Evolutionary conservation across 2,797 vertebrate genomes (phyloP), one percentile per base, ranked within the genome.

Genomic region (Onychomys arenicola): DNA sequence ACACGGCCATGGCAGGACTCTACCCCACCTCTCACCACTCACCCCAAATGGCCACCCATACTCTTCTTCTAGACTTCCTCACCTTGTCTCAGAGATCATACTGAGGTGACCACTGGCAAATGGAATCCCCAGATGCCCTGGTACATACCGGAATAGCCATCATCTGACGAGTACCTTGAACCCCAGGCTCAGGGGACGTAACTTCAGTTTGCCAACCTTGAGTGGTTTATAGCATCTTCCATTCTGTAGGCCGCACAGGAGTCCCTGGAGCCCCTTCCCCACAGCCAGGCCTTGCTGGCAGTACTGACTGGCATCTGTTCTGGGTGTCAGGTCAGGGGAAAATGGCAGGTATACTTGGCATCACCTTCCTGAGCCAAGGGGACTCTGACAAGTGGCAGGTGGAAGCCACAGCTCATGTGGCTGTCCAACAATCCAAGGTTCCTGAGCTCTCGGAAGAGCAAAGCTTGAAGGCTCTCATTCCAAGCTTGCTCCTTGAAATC

Each of bases 271-370:
- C 17, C 4, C 59, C 17, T 65, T 52, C 57, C 29, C 63, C 8
- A 14, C 16, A 32, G 46, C 49, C 78, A 65, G 40, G 13, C 75
- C 88, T 32, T 6, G 19, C 37, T 46, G 69, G 34, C 67, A 5
- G 0, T 10, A 16, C 59, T n/a, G 11, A 77, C 19, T 8, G 27
- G 34, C 52, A 83, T 7, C 40, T 19, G 23, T 63, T 61, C 84
- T 16, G n/a, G 40, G 67, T 12, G 25, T 37, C 9, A 37, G 61
- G 73, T 52, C 43, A 32, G 9, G 19, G 40, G 67, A 32, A 16
- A n/a, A 0, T 0, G 37, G 17, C 52, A 29, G 19, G 40, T 4
- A 13, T 34, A 0, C 4, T 52, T 23, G 3, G 4, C 76, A 19
- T 21, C 0, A 32, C n/a, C 40, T 27, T 89, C 52, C 69, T 5